These are phyloP conservation scores for Coccyzus lansbergi DNA, from an alignment of 2,797 vertebrate genomes.

Conservation along the genomic window DNA sequence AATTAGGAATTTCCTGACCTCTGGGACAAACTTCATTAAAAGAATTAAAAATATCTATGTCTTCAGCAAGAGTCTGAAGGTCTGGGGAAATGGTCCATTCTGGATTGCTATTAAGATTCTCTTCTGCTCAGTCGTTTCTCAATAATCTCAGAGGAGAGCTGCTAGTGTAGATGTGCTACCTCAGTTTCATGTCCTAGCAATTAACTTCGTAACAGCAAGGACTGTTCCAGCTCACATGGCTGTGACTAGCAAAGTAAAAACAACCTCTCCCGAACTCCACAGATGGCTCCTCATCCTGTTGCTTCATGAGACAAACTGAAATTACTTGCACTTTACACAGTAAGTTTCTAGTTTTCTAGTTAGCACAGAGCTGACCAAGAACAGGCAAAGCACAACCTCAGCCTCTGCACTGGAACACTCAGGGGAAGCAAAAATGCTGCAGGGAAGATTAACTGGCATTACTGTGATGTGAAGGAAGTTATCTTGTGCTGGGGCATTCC, in stretches of 20 bases:
- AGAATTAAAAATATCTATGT: not conserved
- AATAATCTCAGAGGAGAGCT: not conserved
- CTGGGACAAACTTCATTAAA: not conserved
- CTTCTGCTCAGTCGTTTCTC: not conserved
- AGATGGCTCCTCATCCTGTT: not conserved
- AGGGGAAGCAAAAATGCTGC: not conserved
- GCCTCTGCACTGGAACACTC: not conserved
- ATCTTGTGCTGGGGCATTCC: not conserved
- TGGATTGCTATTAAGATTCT: not conserved
- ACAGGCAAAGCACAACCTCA: not conserved
- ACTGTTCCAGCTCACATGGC: not conserved
- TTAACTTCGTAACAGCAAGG: not conserved
- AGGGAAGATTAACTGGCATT: not conserved
- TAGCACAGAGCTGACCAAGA: not conserved
- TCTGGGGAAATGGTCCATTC: not conserved
- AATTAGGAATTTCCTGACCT: constrained; percentile 26
- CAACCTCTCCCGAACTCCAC: not conserved
- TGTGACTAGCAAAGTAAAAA: not conserved
- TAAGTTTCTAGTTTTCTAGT: not conserved
- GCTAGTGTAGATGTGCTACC: not conserved
- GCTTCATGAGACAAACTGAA: not conserved
- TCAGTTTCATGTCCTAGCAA: not conserved
- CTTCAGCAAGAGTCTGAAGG: not conserved
- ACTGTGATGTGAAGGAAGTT: not conserved
- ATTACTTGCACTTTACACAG: not conserved